Evolutionary conservation across 2,797 vertebrate genomes (phyloP).

Genomic region (Danio choprae): DNA sequence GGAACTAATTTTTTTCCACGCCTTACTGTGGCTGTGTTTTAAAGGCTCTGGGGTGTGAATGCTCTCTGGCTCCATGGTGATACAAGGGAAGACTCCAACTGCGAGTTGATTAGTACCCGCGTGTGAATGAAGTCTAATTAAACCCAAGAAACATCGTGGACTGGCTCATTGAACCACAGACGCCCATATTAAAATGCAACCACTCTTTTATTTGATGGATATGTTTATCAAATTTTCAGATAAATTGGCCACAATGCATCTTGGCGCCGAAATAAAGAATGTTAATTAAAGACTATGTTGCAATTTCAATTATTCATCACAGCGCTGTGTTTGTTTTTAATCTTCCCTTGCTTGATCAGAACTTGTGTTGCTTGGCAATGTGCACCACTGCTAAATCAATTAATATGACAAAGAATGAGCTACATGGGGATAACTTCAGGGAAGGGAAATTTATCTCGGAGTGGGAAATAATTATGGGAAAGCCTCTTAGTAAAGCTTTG

Average conservation of each 20-base stretch:
- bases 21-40: slow-evolving; percentile 35
- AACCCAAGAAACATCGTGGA: slow-evolving; percentile 67
- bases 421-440: slow-evolving; percentile 38
- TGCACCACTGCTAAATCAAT: slow-evolving; percentile 28
- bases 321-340: slow-evolving; percentile 55
- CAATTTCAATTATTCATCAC: slow-evolving; percentile 62
- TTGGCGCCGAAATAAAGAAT: slow-evolving; percentile 58
- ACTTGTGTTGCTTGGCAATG: slow-evolving; percentile 41
- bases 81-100: slow-evolving; percentile 42
- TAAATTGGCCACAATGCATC: slow-evolving; percentile 65
- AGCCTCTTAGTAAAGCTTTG: slow-evolving; percentile 29
- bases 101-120: slow-evolving; percentile 39
- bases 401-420: slow-evolving; percentile 38
- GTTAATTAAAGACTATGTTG: slow-evolving; percentile 66
- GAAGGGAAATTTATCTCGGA: slow-evolving; percentile 39
- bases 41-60: slow-evolving; percentile 44
- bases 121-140: slow-evolving; percentile 69
- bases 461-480: slow-evolving; percentile 32
- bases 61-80: slow-evolving; percentile 42
- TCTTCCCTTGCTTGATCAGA: slow-evolving; percentile 50
- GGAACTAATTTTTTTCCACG: slow-evolving; percentile 28
- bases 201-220: slow-evolving; percentile 70
- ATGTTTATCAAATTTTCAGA: slow-evolving; percentile 69
- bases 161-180: slow-evolving; percentile 64
- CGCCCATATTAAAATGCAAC: slow-evolving; percentile 58